phyloP scores from a whole-genome alignment of 1,140 invertebrate species.

The Cepaea nemoralis region DNA sequence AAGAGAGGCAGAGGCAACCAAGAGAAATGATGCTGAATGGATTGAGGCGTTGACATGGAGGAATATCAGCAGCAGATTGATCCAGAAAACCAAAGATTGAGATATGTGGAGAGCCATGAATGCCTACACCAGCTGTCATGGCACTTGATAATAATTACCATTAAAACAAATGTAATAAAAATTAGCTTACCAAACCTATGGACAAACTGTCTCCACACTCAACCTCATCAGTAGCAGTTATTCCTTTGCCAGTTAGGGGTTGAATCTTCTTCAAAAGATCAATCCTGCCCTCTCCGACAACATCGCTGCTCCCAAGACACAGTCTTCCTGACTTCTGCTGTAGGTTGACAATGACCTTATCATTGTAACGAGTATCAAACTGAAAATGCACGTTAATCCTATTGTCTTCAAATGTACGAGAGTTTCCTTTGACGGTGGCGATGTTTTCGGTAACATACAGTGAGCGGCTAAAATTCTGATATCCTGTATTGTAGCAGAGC shows the following conservation, averaged over 20 bases:
- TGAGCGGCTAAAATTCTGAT: conserved; percentile 49
- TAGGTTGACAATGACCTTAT: conserved; percentile 42
- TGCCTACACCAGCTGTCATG: too few relatives aligned
- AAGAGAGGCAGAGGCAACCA: too few relatives aligned
- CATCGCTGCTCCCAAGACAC: conserved; percentile 43
- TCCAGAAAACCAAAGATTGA: too few relatives aligned
- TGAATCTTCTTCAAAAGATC: conserved; percentile 46
- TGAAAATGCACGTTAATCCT: conserved; percentile 44
- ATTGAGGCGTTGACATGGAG: too few relatives aligned
- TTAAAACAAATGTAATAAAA: background rate
- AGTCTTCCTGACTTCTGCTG: conserved; percentile 44
- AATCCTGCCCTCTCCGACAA: conserved; percentile 40
- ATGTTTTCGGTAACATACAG: conserved; percentile 48
- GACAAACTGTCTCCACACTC: conserved; percentile 43
- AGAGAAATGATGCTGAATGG: too few relatives aligned
- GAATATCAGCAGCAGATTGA: too few relatives aligned
- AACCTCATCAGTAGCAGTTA: conserved; percentile 40
- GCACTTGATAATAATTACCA: too few relatives aligned
- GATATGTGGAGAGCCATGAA: too few relatives aligned
- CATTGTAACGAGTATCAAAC: conserved; percentile 53
- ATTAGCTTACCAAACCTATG: conserved; percentile 32
- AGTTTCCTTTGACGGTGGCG: conserved; percentile 41
- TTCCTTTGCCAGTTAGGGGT: conserved; percentile 37
- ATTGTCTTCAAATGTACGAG: conserved; percentile 42
- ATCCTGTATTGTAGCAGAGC: conserved; percentile 51